A percentile compares a stretch with the other conserved stretches of the same genome.
Conservation (phyloP, 92 coral and sea anemone species). For the Galaxea fascicularis region DNA sequence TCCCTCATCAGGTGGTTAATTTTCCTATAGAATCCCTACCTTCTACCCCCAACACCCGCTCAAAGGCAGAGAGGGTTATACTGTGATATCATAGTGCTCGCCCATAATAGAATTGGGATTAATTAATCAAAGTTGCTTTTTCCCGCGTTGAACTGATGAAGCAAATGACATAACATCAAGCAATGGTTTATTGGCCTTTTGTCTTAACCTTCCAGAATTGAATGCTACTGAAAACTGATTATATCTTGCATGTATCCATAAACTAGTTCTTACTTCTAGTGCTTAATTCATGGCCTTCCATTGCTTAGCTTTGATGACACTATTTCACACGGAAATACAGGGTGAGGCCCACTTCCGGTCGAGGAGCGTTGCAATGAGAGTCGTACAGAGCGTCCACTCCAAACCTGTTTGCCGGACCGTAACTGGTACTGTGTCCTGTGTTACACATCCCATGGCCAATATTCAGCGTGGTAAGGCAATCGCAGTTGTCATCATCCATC, state of each 20-base stretch:
- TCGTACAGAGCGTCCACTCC: conserved; percentile 83
- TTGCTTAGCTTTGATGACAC: background rate
- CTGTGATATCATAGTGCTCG: too few relatives aligned
- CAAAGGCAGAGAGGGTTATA: too few relatives aligned
- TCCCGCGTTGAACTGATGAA: background rate
- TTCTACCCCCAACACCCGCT: too few relatives aligned
- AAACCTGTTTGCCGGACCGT: conserved; percentile 67
- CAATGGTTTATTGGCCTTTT: background rate
- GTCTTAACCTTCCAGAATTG: background rate
- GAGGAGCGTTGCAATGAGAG: conserved; percentile 73
- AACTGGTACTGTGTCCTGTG: conserved; percentile 55
- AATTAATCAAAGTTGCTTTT: background rate
- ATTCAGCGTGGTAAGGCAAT: conserved; percentile 70
- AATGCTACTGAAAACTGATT: background rate
- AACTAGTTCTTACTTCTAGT: background rate
- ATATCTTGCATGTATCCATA: background rate
- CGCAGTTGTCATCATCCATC: conserved; percentile 84
- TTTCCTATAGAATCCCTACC: too few relatives aligned
- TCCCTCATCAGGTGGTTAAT: too few relatives aligned
- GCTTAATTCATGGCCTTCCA: background rate
- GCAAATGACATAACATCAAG: background rate
- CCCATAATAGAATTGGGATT: too few relatives aligned
- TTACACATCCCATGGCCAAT: conserved; percentile 81
- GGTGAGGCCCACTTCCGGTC: conserved; percentile 74
- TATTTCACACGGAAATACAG: conserved; percentile 72